Evolutionary conservation across 2,797 vertebrate genomes (phyloP).

Genomic region (Melanotaenia trifasciata): DNA sequence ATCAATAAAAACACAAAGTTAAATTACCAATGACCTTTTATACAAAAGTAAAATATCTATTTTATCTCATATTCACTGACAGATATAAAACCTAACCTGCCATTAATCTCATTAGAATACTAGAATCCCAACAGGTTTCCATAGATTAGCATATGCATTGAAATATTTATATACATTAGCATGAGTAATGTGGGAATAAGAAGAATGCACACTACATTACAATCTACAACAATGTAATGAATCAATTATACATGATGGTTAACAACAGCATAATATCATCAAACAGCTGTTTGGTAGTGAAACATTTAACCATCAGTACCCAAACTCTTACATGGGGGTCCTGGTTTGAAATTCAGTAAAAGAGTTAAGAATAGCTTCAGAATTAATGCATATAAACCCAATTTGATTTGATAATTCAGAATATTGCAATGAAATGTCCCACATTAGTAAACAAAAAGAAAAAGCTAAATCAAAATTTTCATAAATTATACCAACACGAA

Average conservation of each 20-base stretch:
- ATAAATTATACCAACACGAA: not conserved
- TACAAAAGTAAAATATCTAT: constrained; percentile 24
- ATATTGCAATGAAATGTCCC: not conserved
- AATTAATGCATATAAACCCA: not conserved
- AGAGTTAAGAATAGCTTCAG: not conserved
- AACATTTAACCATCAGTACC: not conserved
- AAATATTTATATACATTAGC: constrained; percentile 33
- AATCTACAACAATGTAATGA: constrained; percentile 19
- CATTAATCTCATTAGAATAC: constrained; percentile 33
- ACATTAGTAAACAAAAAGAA: not conserved
- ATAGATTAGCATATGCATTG: constrained; percentile 43
- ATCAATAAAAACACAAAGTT: constrained; percentile 3
- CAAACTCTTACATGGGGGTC: not conserved
- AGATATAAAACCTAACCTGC: not conserved
- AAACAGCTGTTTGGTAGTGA: constrained; percentile 9
- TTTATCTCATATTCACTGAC: constrained; percentile 2
- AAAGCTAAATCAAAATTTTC: not conserved
- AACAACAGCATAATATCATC: constrained; percentile 23
- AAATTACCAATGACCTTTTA: constrained; percentile 22
- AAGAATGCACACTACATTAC: constrained; percentile 26
- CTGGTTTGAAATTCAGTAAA: not conserved
- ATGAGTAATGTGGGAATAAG: constrained; percentile 29
- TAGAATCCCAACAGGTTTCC: constrained; percentile 38
- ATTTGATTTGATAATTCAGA: not conserved
- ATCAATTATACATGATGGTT: constrained; percentile 23